These are phyloP conservation scores for Taurulus bubalis DNA, from an alignment of 2,113 vertebrate species.

Conservation along the genomic window DNA sequence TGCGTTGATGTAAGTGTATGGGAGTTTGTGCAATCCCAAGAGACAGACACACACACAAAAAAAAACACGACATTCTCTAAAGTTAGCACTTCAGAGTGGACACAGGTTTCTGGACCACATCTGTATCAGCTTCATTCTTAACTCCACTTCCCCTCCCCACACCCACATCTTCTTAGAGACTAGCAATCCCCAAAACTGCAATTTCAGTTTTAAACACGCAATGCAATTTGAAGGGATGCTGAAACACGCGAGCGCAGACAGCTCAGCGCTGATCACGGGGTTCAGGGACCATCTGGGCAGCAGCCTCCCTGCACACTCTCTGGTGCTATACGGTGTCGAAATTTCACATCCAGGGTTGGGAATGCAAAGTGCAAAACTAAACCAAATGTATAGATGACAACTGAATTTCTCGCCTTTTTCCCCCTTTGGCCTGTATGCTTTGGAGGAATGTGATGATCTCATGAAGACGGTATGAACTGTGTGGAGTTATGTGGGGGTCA, in stretches of 20 bases:
- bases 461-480: slow-evolving; percentile 45
- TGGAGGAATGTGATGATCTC: slow-evolving; percentile 74
- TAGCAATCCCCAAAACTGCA: slow-evolving; percentile 61
- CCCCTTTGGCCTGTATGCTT: slow-evolving; percentile 15
- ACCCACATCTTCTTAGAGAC: slow-evolving; percentile 47
- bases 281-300: slow-evolving; percentile 74
- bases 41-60: slow-evolving; percentile 22
- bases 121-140: slow-evolving; percentile 57
- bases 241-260: slow-evolving; percentile 62
- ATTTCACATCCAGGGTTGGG: slow-evolving; percentile 45
- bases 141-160: slow-evolving; percentile 13
- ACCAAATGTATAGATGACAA: slow-evolving; percentile 61
- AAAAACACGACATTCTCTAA: slow-evolving; percentile 53
- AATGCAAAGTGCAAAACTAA: slow-evolving; percentile 53
- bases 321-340: slow-evolving; percentile 41
- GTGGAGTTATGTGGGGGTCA: slow-evolving; percentile 1
- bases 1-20: slow-evolving; percentile 81
- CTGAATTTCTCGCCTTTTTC: slow-evolving; percentile 34
- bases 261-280: slow-evolving; percentile 55
- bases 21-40: slow-evolving; percentile 57
- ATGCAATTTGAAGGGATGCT: slow-evolving; percentile 59
- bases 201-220: slow-evolving; percentile 63
- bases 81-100: slow-evolving; percentile 64
- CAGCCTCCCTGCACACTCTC: slow-evolving; percentile 55
- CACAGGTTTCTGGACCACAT: slow-evolving; percentile 47